Evolutionary conservation across 2,888 invertebrate genomes (phyloP), one percentile per base, ranked within the genome.

Genomic region (Azorinus chamasolen): DNA sequence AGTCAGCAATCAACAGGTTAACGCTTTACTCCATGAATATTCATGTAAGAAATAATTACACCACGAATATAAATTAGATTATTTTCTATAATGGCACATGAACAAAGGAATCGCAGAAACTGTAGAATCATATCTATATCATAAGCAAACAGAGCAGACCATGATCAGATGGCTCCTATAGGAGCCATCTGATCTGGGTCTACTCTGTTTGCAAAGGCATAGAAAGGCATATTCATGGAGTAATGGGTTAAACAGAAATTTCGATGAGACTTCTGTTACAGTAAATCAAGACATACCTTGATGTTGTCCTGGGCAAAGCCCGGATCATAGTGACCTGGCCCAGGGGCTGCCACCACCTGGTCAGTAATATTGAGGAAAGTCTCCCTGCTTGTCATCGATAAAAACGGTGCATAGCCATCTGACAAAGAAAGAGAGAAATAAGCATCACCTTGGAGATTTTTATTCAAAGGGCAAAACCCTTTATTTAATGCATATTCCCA

Each of bases 321-420:
- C 25, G 91, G 89, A 63, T 93, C 91, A 86, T 93, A 93, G 77
- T 93, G 92, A 14, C 93, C 93, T 25, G 93, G 93, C 3, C 93
- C 93, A 14, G 93, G 93, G n/a, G 92, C 91, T 20, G 91, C 92
- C 12, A 92, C 89, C 14, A 89, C 86, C 64, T 88, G 89, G 75
- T 93, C 93, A 78, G 72, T 88, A 32, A 91, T 87, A 65, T 88
- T 90, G 14, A 91, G 85, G 64, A 89, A 91, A 8, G 91, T 90
- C 46, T 93, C 92, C 24, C 93, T 77, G 63, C 89, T 89, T 32
- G 92, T 90, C 89, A 93, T 90, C 4, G 93, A 93, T 70, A 91
- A 66, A 75, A 93, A 93, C 12, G 93, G 93, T n/a, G 93, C 93
- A 90, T 93, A 93, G 18, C 92, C 92, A 90, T 93, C 93, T 91